Percentiles rank a stretch among this genome's conserved stretches.
Evolutionary conservation across 2,113 vertebrate genomes (phyloP).

Genomic region (Caloenas nicobarica): DNA sequence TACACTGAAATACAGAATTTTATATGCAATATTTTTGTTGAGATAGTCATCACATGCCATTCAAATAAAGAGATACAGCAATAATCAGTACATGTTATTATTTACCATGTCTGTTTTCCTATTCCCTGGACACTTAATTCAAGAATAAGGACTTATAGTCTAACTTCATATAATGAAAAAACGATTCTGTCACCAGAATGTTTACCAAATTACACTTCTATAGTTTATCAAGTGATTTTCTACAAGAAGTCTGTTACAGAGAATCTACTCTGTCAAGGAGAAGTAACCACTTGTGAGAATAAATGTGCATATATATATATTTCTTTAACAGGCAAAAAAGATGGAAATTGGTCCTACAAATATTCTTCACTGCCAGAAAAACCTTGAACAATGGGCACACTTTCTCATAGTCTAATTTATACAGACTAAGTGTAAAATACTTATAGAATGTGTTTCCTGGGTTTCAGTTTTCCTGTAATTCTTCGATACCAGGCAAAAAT

Average conservation of each 20-base stretch:
- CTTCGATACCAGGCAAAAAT: not conserved
- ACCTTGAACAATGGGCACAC: not conserved
- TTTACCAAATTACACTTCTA: not conserved
- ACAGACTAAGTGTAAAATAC: not conserved
- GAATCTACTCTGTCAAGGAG: not conserved
- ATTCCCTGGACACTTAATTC: not conserved
- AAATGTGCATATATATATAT: not conserved
- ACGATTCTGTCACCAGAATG: not conserved
- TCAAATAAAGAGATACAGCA: not conserved
- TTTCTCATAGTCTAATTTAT: not conserved
- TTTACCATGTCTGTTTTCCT: not conserved
- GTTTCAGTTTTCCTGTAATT: not conserved
- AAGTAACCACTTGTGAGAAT: not conserved
- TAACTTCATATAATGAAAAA: not conserved
- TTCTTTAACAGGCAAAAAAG: not conserved
- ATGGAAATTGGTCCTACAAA: not conserved
- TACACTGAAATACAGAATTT: constrained; percentile 81
- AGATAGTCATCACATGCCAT: not conserved
- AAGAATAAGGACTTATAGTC: not conserved
- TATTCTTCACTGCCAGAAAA: not conserved
- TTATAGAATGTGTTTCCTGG: not conserved
- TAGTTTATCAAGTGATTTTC: not conserved
- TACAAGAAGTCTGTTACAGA: not conserved
- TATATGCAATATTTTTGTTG: not conserved
- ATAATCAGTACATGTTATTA: not conserved